Evolutionary conservation across 2,888 invertebrate genomes (phyloP).

Genomic region (Synanthedon formicaeformis): DNA sequence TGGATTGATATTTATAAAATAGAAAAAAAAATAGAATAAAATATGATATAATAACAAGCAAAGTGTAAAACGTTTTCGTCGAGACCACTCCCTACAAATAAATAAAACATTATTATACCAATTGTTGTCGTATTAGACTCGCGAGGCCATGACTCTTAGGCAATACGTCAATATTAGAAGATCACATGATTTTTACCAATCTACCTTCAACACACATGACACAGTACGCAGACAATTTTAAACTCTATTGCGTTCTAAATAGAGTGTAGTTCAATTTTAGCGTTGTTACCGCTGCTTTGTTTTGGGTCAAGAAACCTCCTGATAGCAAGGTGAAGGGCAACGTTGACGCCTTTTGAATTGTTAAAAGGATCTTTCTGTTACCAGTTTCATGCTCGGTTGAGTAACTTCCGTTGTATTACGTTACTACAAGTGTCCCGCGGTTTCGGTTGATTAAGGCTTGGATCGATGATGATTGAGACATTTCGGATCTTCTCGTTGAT

Average conservation of each 20-base stretch:
- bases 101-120: constrained; percentile 9
- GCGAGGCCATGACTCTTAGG: constrained; percentile 14
- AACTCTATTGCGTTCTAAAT: not conserved
- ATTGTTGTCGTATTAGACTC: constrained; percentile 17
- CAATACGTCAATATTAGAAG: not conserved
- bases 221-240: not conserved
- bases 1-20: too few relatives aligned
- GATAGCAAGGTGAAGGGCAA: constrained; percentile 26
- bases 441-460: too few relatives aligned
- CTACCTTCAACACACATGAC: not conserved
- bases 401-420: constrained; percentile 17
- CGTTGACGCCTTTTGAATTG: constrained; percentile 15
- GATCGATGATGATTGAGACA: too few relatives aligned
- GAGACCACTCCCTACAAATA: not conserved
- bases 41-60: not conserved
- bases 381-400: constrained; percentile 15
- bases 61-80: not conserved
- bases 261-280: not conserved
- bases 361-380: constrained; percentile 18
- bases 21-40: too few relatives aligned
- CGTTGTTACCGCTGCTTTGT: too few relatives aligned
- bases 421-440: too few relatives aligned
- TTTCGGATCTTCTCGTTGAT: too few relatives aligned
- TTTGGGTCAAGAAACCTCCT: not conserved
- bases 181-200: not conserved